These are phyloP conservation scores for Rhabdomys pumilio DNA, from an alignment of 2,797 vertebrate genomes.

Conservation along the genomic window DNA sequence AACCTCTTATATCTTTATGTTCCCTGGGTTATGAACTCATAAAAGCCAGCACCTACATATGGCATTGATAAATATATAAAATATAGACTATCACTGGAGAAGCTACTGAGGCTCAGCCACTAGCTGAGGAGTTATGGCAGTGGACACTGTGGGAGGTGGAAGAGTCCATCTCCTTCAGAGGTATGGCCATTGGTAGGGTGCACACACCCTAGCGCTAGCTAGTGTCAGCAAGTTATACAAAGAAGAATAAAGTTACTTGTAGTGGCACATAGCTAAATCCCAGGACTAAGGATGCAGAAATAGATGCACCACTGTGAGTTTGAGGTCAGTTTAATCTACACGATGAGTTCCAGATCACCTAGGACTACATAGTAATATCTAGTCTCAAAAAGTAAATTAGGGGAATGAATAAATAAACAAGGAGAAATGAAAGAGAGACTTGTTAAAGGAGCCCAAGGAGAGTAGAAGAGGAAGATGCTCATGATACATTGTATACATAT, in stretches of 20 bases:
- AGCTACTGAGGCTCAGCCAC: background rate
- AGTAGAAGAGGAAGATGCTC: background rate
- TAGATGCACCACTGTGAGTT: background rate
- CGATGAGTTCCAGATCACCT: background rate
- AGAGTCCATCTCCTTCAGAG: background rate
- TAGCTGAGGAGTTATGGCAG: background rate
- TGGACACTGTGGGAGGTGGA: too few species aligned
- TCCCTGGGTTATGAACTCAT: background rate
- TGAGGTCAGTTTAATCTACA: background rate
- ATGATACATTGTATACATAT: background rate
- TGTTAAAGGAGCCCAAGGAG: background rate
- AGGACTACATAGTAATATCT: background rate
- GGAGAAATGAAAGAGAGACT: background rate
- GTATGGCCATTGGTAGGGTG: background rate
- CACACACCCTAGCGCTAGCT: background rate
- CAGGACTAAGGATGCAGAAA: background rate
- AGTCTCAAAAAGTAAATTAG: background rate
- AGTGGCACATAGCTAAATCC: too few species aligned
- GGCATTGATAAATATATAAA: background rate
- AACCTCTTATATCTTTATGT: background rate
- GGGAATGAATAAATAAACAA: background rate
- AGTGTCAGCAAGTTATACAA: background rate
- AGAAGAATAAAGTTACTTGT: background rate
- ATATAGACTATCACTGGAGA: background rate
- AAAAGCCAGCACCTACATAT: background rate